Base-by-base conservation (phyloP, 2,113 vertebrate genomes). In the Sapayoa aenigma region DNA sequence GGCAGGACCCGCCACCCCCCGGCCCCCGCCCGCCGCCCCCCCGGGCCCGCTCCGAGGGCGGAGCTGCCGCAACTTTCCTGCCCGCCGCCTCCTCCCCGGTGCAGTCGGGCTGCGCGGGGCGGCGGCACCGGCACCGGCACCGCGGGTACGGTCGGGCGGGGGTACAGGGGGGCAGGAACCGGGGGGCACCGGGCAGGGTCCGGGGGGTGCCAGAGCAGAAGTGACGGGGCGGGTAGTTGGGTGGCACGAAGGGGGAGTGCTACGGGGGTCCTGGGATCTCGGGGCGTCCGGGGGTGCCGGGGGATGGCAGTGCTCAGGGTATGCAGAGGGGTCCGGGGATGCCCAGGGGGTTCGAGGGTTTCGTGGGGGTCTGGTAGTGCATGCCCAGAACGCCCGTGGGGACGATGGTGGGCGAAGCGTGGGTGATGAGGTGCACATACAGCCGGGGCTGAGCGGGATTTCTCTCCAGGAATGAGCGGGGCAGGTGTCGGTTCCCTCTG, bases 381-480 rank as follows among this genome's bases (percentile, higher is more conserved):
- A 7, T 24, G n/a, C 6, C 37, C 41, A 14, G 55, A 14, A 6
- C 12, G 11, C 5, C 37, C n/a, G 50, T 28, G 62, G 46, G 52
- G 22, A 67, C 31, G 35, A 0, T 39, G 69, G 59, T 19, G 50
- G 71, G 41, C 1, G 11, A n/a, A 31, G 50, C 60, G 65, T 37
- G 33, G 46, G 65, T 5, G 53, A 46, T 7, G 84, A 67, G 31
- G 60, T 1, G 9, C 27, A 2, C 14, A 0, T 24, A 0, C n/a
- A 18, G 75, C 41, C 28, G 20, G 65, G 30, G 33, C 50, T 55
- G 42, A 53, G 79, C 2, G 5, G 78, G 37, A 33, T 19, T 66
- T 33, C 17, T 14, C 8, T 37, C 7, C 20, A 2, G 22, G 25
- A 76, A 80, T 22, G 22, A 68, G 15, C 14, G 9, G 13, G n/a